phyloP scores from a whole-genome alignment of 2,888 invertebrate species.

The Prosopocoilus inquinatus region DNA sequence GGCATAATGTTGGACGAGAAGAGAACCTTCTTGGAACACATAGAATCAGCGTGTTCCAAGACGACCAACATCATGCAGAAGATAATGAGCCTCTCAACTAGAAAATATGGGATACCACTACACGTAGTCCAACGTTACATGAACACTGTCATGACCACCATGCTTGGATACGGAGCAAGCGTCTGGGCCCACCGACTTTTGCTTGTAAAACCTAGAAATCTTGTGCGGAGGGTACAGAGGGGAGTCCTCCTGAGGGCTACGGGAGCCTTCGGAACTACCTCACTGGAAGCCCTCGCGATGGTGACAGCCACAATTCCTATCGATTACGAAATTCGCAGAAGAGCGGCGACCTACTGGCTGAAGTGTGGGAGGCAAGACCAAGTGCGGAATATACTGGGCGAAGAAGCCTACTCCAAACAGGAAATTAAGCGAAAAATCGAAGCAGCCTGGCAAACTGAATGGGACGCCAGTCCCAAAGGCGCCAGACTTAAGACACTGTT shows the following conservation, averaged over 20 bases:
- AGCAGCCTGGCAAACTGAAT: no score
- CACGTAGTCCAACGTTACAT: background rate
- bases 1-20: no score
- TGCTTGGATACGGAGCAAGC: slow-evolving; percentile 4
- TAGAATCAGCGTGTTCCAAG: no score
- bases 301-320: background rate
- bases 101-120: background rate
- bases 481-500: no score
- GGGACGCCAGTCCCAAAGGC: no score
- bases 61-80: background rate
- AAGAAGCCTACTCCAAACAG: no score
- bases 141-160: background rate
- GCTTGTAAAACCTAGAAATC: background rate
- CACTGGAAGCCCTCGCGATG: slow-evolving; percentile 8
- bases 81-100: background rate
- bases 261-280: slow-evolving; percentile 5
- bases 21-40: no score
- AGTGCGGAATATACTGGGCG: background rate
- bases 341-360: background rate
- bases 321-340: background rate
- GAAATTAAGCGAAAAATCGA: no score
- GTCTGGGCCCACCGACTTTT: background rate
- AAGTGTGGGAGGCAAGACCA: background rate
- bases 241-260: background rate
- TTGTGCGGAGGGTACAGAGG: background rate